A percentile compares a stretch with the other conserved stretches of the same genome.
These are phyloP conservation scores for Carcharodon carcharias DNA, from an alignment of 2,797 vertebrate species.

Conservation along the genomic window DNA sequence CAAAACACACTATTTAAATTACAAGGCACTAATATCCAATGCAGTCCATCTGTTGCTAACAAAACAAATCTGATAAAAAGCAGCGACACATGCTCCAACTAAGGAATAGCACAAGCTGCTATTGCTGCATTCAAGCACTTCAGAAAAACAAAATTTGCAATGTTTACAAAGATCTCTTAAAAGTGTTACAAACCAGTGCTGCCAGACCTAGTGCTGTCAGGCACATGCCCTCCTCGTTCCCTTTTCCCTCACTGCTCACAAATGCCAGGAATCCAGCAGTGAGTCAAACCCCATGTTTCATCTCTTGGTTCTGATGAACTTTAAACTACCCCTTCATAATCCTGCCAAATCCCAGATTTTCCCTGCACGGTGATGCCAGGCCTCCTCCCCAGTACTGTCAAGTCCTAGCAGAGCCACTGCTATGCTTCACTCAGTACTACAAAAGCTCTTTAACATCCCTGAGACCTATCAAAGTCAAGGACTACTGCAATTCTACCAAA, in stretches of 20 bases:
- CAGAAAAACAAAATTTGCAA: not conserved
- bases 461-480: not conserved
- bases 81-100: not conserved
- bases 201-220: not conserved
- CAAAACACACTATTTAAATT: not conserved
- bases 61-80: not conserved
- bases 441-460: not conserved
- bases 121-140: too few species aligned
- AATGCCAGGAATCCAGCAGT: not conserved
- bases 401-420: not conserved
- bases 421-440: not conserved
- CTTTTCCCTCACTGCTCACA: not conserved
- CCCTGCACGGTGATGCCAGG: not conserved
- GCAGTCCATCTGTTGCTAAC: not conserved
- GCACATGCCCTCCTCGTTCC: not conserved
- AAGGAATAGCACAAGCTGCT: not conserved
- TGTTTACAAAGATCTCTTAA: not conserved
- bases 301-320: too few species aligned
- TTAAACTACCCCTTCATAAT: not conserved
- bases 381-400: not conserved
- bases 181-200: not conserved
- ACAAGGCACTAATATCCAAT: not conserved
- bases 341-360: not conserved
- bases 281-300: not conserved
- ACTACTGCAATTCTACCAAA: not conserved